phyloP scores from a whole-genome alignment of 2,888 invertebrate genomes.

The Pristionchus entomophagus region DNA sequence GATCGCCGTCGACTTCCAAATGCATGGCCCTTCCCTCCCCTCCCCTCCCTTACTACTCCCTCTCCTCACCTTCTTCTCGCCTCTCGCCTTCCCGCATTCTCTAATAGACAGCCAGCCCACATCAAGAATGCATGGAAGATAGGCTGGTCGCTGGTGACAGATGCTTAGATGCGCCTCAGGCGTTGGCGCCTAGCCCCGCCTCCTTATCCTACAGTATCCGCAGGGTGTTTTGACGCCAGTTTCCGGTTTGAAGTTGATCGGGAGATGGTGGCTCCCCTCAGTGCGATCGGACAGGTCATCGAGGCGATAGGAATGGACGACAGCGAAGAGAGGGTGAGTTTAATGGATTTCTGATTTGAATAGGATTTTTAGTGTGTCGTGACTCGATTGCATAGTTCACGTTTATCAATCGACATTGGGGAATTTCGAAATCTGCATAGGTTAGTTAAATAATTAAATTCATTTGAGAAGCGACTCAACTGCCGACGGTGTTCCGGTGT shows the following conservation, averaged over 20 bases:
- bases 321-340: slow-evolving; percentile 8
- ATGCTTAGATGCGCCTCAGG: slow-evolving; percentile 4
- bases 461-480: not conserved
- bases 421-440: not conserved
- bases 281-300: slow-evolving; percentile 67
- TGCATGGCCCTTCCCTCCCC: not conserved
- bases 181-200: no score
- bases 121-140: not conserved
- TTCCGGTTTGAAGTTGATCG: not conserved
- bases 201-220: not conserved
- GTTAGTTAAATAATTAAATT: not conserved
- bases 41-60: not conserved
- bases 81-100: not conserved
- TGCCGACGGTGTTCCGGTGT: not conserved
- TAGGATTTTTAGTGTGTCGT: no score
- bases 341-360: not conserved
- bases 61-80: no score
- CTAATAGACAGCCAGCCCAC: no score
- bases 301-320: slow-evolving; percentile 65
- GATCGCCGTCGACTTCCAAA: slow-evolving; percentile 6
- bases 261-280: slow-evolving; percentile 52
- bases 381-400: not conserved
- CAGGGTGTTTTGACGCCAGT: not conserved
- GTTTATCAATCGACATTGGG: not conserved
- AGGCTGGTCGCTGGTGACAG: not conserved